Evolutionary conservation across 2,113 vertebrate genomes (phyloP), one percentile per base, ranked within the genome.

Genomic region (Bolborhynchus lineola): DNA sequence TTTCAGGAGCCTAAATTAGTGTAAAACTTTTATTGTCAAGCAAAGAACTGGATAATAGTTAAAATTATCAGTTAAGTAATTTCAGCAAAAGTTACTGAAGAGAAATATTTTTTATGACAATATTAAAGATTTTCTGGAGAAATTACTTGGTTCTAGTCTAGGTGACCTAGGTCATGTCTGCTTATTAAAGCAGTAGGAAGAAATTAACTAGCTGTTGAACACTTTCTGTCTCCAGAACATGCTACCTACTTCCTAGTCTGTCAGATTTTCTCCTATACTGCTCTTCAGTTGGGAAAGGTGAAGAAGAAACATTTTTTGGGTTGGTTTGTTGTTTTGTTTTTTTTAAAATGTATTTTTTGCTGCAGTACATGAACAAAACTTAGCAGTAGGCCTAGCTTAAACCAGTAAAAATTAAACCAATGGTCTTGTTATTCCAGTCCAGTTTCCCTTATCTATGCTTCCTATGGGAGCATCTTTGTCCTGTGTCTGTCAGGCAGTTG

Each of bases 1-100:
- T 93, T 90, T 94, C 74, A 55, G 64, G 70, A 72, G 80, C 55
- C 76, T 71, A 69, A 95, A 90, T 81, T 82, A 55, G 55, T 80
- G 17, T 33, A 68, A 90, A 11, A 13, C 65, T 81, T 90, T 76
- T 91, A 80, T 79, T 92, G 47, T 91, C 68, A 81, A 78, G 76
- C 75, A 72, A 67, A 92, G 65, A 80, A 65, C 21, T 77, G 69
- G 44, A 35, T 78, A 67, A 67, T 23, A 74, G 82, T 53, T 94
- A 44, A 65, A 96, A 88, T 85, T 52, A 75, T 86, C 72, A 83
- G 41, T 50, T 60, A 50, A 91, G 67, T 75, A 57, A 55, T 86
- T 88, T 39, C 59, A 78, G 55, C 33, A 26, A 50, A 75, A 81
- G 42, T 80, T 93, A 37, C 17, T 52, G 63, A 74, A 68, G 59